Percentiles rank a stretch among this genome's conserved stretches.
These are phyloP conservation scores for mouse (Mus musculus) DNA, from an alignment of 2,113 vertebrate species.

Conservation along the genomic window DNA sequence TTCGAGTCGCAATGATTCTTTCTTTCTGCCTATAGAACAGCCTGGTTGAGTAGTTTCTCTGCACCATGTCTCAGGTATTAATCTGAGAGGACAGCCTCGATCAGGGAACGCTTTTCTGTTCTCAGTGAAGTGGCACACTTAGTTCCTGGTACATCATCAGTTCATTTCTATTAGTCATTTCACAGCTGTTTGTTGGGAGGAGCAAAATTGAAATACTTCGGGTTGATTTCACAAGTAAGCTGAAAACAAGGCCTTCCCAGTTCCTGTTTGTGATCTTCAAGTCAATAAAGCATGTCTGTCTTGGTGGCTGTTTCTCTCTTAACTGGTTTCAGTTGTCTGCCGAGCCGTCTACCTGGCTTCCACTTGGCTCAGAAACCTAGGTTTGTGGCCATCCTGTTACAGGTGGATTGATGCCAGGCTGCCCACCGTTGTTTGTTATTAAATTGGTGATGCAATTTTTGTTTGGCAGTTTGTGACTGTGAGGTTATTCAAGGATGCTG, in stretches of 20 bases:
- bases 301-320: slow-evolving; percentile 28
- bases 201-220: slow-evolving; percentile 65
- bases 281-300: slow-evolving; percentile 52
- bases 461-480: slow-evolving; percentile 18
- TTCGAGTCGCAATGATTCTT: background rate
- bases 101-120: slow-evolving; percentile 52
- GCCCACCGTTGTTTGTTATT: slow-evolving; percentile 35
- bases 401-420: background rate
- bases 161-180: slow-evolving; percentile 73
- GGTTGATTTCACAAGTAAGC: slow-evolving; percentile 66
- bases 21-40: background rate
- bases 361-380: background rate
- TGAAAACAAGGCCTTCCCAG: slow-evolving; percentile 69
- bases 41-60: background rate
- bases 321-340: background rate
- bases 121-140: slow-evolving; percentile 67
- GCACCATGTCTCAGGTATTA: background rate
- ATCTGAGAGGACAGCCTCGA: slow-evolving; percentile 52
- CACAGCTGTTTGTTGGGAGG: slow-evolving; percentile 69
- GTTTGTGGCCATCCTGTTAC: background rate
- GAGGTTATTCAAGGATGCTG: slow-evolving; percentile 61
- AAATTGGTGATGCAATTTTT: slow-evolving; percentile 44
- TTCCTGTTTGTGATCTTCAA: slow-evolving; percentile 64
- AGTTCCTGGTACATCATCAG: slow-evolving; percentile 56
- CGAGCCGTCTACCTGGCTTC: background rate